Conservation (phyloP, 2,888 invertebrate species). For the Leucozona laternaria region DNA sequence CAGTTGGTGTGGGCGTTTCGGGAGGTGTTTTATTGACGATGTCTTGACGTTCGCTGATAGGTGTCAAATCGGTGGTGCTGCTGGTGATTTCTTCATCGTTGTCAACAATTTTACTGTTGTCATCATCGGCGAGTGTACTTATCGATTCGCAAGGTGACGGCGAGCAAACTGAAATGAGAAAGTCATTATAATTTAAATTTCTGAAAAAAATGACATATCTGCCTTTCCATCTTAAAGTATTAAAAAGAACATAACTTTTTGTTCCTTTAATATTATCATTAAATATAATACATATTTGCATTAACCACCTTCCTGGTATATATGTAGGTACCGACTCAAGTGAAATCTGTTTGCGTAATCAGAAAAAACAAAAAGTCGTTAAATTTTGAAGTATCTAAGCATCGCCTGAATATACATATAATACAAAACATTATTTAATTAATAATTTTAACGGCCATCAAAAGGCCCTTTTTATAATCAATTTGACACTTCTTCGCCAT, state of each 20-base stretch:
- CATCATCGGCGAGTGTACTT: constrained; percentile 87
- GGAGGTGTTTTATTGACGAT: constrained; percentile 59
- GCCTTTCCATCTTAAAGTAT: background rate
- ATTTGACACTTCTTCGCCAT: constrained; percentile 55
- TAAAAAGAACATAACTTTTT: background rate
- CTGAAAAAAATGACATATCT: background rate
- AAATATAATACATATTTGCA: background rate
- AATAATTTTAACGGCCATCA: constrained; percentile 54
- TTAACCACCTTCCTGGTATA: background rate
- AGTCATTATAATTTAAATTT: background rate
- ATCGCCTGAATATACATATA: background rate
- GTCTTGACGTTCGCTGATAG: constrained; percentile 72
- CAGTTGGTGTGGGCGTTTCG: constrained; percentile 75
- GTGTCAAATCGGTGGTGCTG: constrained; percentile 49
- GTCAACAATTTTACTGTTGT: constrained; percentile 79
- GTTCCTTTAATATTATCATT: background rate
- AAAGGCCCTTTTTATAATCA: constrained; percentile 46
- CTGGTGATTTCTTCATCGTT: constrained; percentile 53
- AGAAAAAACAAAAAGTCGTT: constrained; percentile 25
- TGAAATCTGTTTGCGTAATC: background rate
- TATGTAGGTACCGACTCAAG: too few species aligned
- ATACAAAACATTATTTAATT: constrained; percentile 51
- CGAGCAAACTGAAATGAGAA: constrained; percentile 87
- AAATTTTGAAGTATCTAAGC: constrained; percentile 33
- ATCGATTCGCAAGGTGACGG: constrained; percentile 92